phyloP scores from a whole-genome alignment of 1,140 invertebrate species.

The Caenorhabditis elegans region DNA sequence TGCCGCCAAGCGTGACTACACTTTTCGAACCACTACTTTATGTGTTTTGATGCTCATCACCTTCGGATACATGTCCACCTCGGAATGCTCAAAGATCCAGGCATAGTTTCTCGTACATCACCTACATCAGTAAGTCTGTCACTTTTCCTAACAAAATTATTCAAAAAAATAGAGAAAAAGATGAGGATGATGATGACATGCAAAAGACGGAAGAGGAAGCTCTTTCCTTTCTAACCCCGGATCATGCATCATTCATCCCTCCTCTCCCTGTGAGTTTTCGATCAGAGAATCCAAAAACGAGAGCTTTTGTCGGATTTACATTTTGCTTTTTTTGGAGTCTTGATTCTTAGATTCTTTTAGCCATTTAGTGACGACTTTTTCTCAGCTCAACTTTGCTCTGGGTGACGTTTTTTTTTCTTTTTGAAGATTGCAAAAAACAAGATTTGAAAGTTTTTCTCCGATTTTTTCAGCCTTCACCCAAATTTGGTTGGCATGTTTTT shows the following conservation, averaged over 20 bases:
- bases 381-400: neutral
- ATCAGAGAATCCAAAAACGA: neutral
- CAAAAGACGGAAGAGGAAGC: slow-evolving; percentile 3
- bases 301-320: neutral
- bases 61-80: too few species aligned
- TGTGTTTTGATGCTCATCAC: neutral
- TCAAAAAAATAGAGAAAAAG: slow-evolving; percentile 9
- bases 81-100: neutral
- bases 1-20: neutral
- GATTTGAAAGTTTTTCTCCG: too few species aligned
- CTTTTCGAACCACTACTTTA: neutral
- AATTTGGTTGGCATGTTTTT: too few species aligned
- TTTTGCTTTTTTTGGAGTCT: neutral
- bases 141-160: slow-evolving; percentile 15
- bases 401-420: too few species aligned
- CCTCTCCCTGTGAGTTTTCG: neutral
- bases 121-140: neutral
- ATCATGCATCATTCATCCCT: slow-evolving; percentile 20
- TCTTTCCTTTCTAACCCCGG: neutral
- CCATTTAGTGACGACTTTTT: too few species aligned
- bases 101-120: neutral
- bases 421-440: too few species aligned
- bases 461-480: too few species aligned
- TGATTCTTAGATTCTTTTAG: too few species aligned
- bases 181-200: slow-evolving; percentile 7